These are phyloP conservation scores for Decapterus maruadsi DNA, from an alignment of 2,797 vertebrate species.

Conservation along the genomic window DNA sequence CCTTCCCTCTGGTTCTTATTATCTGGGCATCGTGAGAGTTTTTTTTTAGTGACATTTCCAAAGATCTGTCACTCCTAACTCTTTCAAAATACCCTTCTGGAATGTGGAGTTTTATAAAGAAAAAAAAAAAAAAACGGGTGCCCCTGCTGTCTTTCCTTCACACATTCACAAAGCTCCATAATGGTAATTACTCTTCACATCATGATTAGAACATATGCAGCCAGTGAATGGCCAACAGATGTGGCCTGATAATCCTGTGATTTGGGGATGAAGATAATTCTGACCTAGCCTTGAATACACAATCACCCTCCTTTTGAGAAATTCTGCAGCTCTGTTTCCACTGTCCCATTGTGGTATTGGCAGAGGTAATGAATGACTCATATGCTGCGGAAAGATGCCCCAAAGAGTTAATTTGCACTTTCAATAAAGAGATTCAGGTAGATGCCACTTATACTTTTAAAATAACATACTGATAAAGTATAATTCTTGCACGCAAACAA, in stretches of 20 bases:
- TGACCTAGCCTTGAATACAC: slow-evolving; percentile 74
- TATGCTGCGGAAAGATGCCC: slow-evolving; percentile 18
- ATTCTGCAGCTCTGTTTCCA: slow-evolving; percentile 32
- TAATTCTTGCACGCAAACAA: slow-evolving; percentile 26
- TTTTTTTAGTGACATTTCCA: slow-evolving; percentile 77
- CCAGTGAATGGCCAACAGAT: slow-evolving; percentile 83
- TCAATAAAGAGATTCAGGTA: slow-evolving; percentile 20
- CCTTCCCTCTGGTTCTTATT: slow-evolving; percentile 81
- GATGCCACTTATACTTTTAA: slow-evolving; percentile 25
- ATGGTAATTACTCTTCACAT: slow-evolving; percentile 80
- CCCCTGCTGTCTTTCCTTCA: slow-evolving; percentile 80
- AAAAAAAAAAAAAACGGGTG: slow-evolving; percentile 42
- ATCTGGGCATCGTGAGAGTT: slow-evolving; percentile 70
- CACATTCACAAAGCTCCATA: slow-evolving; percentile 79
- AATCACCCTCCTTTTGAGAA: slow-evolving; percentile 68
- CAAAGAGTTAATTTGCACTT: slow-evolving; percentile 24
- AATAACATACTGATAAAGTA: slow-evolving; percentile 23
- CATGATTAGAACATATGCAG: slow-evolving; percentile 76
- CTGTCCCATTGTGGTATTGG: slow-evolving; percentile 39
- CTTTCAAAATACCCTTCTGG: slow-evolving; percentile 76
- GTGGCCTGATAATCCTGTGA: slow-evolving; percentile 77
- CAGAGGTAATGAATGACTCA: slow-evolving; percentile 28
- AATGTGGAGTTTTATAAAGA: slow-evolving; percentile 67
- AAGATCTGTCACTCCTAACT: slow-evolving; percentile 79
- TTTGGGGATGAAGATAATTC: slow-evolving; percentile 74